These are phyloP conservation scores for Microcebus murinus DNA, from an alignment of 2,113 vertebrate species.

Conservation along the genomic window DNA sequence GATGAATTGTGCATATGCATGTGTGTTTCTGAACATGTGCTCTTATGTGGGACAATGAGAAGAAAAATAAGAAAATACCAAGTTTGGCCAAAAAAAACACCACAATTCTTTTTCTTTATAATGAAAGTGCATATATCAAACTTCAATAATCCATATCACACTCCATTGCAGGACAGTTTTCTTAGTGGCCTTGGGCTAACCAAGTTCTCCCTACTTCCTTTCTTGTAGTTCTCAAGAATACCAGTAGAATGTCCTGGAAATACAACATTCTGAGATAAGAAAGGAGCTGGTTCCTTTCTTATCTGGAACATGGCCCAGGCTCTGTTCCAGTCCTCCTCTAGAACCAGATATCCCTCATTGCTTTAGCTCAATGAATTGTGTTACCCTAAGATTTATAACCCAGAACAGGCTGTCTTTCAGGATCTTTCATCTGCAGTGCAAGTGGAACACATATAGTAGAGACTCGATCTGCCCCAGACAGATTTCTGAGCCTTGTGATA, in stretches of 20 bases:
- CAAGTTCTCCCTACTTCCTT: neutral
- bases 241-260: neutral
- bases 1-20: neutral
- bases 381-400: neutral
- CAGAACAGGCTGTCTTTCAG: neutral
- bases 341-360: neutral
- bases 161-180: neutral
- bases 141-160: neutral
- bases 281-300: too few species aligned
- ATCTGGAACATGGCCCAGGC: neutral
- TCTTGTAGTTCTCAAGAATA: neutral
- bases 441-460: neutral
- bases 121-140: neutral
- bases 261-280: neutral
- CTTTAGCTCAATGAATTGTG: neutral
- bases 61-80: neutral
- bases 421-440: neutral
- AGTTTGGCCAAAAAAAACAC: neutral
- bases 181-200: neutral
- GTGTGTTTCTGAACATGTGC: neutral
- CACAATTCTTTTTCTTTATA: neutral
- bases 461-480: neutral
- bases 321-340: neutral
- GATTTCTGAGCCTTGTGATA: neutral
- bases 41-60: neutral